Evolutionary conservation across 2,113 vertebrate genomes (phyloP).

Genomic region (Esox niger): DNA sequence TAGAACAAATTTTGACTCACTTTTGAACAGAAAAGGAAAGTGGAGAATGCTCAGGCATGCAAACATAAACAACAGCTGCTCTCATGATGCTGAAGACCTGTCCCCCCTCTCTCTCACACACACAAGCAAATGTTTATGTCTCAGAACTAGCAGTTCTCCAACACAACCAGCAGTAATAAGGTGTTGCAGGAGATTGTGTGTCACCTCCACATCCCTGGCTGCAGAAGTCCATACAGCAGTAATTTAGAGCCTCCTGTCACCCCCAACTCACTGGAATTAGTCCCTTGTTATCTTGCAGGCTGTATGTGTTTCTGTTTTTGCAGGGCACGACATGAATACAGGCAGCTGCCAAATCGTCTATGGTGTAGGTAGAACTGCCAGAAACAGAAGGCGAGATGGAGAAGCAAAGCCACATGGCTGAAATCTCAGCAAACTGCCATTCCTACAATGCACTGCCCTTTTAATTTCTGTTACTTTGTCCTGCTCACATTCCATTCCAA

Average conservation of each 20-base stretch:
- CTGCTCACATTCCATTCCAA: not conserved
- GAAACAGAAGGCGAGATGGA: constrained; percentile 1
- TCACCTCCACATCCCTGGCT: not conserved
- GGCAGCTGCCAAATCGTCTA: constrained; percentile 8
- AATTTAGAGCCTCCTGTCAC: not conserved
- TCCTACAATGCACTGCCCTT: not conserved
- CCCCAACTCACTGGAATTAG: not conserved
- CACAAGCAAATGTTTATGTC: not conserved
- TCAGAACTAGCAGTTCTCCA: no score
- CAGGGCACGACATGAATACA: constrained; percentile 8
- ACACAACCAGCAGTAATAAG: no score
- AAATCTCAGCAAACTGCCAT: not conserved
- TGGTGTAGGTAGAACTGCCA: not conserved
- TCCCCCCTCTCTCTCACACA: not conserved
- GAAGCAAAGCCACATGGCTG: not conserved
- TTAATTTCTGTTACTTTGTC: not conserved
- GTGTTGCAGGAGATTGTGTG: not conserved
- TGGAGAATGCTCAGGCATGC: not conserved
- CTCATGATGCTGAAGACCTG: constrained; percentile 9
- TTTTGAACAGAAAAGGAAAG: not conserved
- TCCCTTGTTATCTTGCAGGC: not conserved
- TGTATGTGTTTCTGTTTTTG: constrained; percentile 13
- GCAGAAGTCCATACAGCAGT: not conserved
- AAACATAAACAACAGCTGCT: constrained; percentile 12
- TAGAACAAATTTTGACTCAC: not conserved